Percentiles rank a stretch among this genome's conserved stretches.
phyloP scores from a whole-genome alignment of 2,797 vertebrate species.

The Poeciliopsis turneri region DNA sequence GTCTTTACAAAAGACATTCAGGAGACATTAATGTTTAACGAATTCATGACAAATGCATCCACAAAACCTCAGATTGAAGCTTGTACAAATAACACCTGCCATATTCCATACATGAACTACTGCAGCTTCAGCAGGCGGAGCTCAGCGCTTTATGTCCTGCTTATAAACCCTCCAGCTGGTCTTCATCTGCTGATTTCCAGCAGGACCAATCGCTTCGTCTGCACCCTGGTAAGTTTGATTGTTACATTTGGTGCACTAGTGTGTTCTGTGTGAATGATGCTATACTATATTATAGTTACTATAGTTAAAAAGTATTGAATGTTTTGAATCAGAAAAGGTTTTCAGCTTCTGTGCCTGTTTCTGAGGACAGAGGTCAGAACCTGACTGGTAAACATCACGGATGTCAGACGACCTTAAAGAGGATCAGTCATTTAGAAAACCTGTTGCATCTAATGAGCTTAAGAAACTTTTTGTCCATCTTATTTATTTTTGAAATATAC shows the following conservation, averaged over 20 bases:
- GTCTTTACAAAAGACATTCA: background rate
- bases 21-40: background rate
- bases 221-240: conserved; percentile 62
- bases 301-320: background rate
- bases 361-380: background rate
- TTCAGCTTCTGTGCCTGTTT: background rate
- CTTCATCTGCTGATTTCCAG: conserved; percentile 47
- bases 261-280: background rate
- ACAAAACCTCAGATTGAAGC: background rate
- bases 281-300: no score
- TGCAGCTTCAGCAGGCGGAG: conserved; percentile 66
- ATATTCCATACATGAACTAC: conserved; percentile 15
- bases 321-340: background rate
- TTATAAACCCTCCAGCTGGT: conserved; percentile 62
- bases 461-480: background rate
- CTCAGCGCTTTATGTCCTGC: conserved; percentile 23
- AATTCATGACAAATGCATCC: background rate
- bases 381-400: background rate
- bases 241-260: conserved; percentile 2
- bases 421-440: background rate
- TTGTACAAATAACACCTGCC: background rate
- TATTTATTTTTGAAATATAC: background rate
- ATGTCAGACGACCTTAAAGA: background rate
- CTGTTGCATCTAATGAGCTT: background rate
- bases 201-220: conserved; percentile 45